A percentile compares a stretch with the other conserved stretches of the same genome.
Evolutionary conservation across 2,113 vertebrate genomes (phyloP).

Genomic region (Tinamus guttatus): DNA sequence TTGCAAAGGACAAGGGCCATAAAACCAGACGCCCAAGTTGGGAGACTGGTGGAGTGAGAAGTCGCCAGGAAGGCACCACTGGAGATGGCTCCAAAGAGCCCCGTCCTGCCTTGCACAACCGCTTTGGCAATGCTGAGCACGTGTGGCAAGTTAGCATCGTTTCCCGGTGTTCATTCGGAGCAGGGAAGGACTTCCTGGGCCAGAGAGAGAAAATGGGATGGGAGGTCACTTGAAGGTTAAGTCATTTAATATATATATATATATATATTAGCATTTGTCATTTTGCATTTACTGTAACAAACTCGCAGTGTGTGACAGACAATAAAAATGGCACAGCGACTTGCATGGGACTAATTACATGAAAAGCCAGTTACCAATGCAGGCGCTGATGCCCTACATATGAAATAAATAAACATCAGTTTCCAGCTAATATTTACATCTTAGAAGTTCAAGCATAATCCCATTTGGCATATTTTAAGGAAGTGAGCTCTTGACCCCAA

Average conservation of each 20-base stretch:
- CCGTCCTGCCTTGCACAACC: background rate
- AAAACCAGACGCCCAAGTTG: background rate
- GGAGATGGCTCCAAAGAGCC: background rate
- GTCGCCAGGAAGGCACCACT: background rate
- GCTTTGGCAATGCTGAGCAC: background rate
- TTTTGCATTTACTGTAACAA: constrained; percentile 23
- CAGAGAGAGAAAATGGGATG: background rate
- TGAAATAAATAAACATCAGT: constrained; percentile 28
- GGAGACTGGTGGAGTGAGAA: background rate
- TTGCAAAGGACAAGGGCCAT: background rate
- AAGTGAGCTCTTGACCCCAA: constrained; percentile 54
- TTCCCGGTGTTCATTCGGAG: background rate
- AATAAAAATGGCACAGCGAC: constrained; percentile 12
- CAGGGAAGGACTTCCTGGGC: background rate
- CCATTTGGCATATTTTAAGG: constrained; percentile 37
- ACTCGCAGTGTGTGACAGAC: background rate
- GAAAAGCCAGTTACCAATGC: constrained; percentile 14
- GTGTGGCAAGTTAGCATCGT: background rate
- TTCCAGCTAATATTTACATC: constrained; percentile 43
- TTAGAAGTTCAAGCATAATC: constrained; percentile 30
- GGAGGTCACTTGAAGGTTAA: background rate
- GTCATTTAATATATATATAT: too few relatives aligned
- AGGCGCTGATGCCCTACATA: background rate
- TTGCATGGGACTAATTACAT: constrained; percentile 26
- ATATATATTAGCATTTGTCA: background rate